Percentiles rank a stretch among this genome's conserved stretches.
Evolutionary conservation across 2,113 vertebrate genomes (phyloP).

Genomic region (Pycnonotus jocosus): DNA sequence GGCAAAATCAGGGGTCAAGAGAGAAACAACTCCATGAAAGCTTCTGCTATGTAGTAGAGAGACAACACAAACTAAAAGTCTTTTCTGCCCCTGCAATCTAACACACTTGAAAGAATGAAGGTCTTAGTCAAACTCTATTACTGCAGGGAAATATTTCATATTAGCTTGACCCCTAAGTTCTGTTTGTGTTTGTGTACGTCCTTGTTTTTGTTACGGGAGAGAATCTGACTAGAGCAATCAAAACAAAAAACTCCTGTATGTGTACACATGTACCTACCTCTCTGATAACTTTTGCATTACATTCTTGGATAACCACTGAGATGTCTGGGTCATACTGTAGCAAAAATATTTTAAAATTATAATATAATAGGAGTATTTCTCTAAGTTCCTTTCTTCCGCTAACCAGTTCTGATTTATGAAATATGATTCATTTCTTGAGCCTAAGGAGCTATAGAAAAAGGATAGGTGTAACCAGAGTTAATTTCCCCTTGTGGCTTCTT

Average conservation of each 20-base stretch:
- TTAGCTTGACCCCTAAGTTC: background rate
- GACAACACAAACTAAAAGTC: background rate
- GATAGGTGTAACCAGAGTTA: background rate
- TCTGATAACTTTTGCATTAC: background rate
- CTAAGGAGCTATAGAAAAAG: background rate
- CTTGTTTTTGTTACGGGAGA: background rate
- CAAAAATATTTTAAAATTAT: background rate
- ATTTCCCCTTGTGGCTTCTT: background rate
- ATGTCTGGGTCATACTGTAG: background rate
- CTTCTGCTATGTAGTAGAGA: background rate
- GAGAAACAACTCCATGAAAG: background rate
- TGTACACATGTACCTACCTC: background rate
- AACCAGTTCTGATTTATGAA: background rate
- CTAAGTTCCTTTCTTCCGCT: background rate
- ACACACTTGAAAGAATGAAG: slow-evolving; percentile 13
- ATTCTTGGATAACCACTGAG: background rate
- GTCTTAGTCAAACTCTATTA: background rate
- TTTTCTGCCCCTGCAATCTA: background rate
- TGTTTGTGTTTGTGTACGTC: background rate
- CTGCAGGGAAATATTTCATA: background rate
- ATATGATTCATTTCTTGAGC: background rate
- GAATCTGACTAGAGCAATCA: background rate
- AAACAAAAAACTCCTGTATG: background rate
- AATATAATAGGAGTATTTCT: background rate
- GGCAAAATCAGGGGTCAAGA: background rate